Evolutionary conservation across 2,888 invertebrate species (phyloP).

Genomic region (Carterocephalus palaemon): DNA sequence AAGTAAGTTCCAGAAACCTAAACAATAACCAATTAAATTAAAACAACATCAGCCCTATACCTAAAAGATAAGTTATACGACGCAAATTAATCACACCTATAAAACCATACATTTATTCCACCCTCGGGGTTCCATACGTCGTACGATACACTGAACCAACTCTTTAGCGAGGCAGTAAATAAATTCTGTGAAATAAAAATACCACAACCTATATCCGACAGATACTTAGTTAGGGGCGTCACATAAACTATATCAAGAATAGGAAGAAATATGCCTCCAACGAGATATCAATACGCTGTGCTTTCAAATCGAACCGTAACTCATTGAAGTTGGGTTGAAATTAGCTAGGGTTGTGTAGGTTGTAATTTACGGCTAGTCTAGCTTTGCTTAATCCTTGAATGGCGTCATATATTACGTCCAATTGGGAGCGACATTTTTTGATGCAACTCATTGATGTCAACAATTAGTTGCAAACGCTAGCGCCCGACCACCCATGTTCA

Average conservation of each 20-base stretch:
- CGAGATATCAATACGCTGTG: too few species aligned
- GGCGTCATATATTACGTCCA: slow-evolving; percentile 41
- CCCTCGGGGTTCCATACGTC: too few species aligned
- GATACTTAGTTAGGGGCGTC: slow-evolving; percentile 18
- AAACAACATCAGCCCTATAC: too few species aligned
- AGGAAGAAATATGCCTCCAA: slow-evolving; percentile 15
- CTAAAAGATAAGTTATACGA: too few species aligned
- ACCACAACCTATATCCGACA: slow-evolving; percentile 12
- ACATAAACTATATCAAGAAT: slow-evolving; percentile 23
- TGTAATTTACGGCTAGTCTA: slow-evolving; percentile 30
- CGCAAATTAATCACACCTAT: too few species aligned
- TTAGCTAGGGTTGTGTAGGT: background rate
- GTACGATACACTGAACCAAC: too few species aligned
- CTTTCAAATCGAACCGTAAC: background rate
- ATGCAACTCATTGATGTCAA: slow-evolving; percentile 44
- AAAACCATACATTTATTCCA: too few species aligned
- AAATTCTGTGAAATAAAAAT: slow-evolving; percentile 17
- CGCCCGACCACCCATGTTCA: slow-evolving; percentile 21
- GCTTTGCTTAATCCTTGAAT: slow-evolving; percentile 31
- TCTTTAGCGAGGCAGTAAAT: too few species aligned
- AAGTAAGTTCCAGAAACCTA: too few species aligned
- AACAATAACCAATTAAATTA: too few species aligned
- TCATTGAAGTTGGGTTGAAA: background rate
- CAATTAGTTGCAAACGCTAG: slow-evolving; percentile 26
- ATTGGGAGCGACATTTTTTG: slow-evolving; percentile 41